Evolutionary conservation across 2,888 invertebrate species (phyloP).

Genomic region (Zelleria hepariella): DNA sequence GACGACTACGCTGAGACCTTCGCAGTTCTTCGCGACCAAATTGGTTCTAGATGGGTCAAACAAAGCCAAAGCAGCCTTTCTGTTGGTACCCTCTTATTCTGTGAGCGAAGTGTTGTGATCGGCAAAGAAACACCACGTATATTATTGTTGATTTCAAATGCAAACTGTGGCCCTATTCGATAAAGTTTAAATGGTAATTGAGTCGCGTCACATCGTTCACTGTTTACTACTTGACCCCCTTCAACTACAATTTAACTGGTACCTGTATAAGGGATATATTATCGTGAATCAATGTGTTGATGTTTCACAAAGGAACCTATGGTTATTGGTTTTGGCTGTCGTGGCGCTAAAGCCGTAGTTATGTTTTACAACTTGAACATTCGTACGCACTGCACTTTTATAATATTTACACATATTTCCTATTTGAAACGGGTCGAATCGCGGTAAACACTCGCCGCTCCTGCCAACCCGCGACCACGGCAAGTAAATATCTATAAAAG

Average conservation of each 20-base stretch:
- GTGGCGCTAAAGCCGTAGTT: not conserved
- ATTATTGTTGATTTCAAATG: not conserved
- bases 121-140: not conserved
- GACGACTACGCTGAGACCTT: too few relatives aligned
- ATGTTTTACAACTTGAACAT: too few relatives aligned
- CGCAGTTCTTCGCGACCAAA: too few relatives aligned
- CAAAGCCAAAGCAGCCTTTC: not conserved
- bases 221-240: not conserved
- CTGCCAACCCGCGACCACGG: too few relatives aligned
- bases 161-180: not conserved
- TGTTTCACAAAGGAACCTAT: not conserved
- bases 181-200: not conserved
- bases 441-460: too few relatives aligned
- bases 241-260: not conserved
- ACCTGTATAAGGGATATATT: not conserved
- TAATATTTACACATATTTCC: too few relatives aligned
- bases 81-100: not conserved
- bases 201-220: not conserved
- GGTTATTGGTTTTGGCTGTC: not conserved
- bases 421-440: too few relatives aligned
- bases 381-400: too few relatives aligned
- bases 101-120: not conserved
- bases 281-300: not conserved
- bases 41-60: too few relatives aligned
- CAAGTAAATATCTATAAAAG: too few relatives aligned